Percentiles rank a stretch among this genome's conserved stretches.
Conservation (phyloP, 2,888 invertebrate species). For the Gryllus longicercus region DNA sequence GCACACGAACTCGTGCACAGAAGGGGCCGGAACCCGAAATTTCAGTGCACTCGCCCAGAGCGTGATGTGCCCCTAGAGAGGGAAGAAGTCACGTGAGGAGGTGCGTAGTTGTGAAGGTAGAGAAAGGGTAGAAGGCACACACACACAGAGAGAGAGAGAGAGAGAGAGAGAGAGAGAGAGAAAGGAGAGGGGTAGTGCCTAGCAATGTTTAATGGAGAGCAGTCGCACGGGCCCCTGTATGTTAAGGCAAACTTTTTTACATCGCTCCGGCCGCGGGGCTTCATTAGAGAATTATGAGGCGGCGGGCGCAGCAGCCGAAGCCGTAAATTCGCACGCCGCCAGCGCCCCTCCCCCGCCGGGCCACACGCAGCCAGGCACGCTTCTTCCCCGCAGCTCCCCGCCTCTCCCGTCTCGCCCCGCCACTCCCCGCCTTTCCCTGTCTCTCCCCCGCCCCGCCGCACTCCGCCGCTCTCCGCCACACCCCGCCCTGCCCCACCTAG, state of each 20-base stretch:
- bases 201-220: neutral
- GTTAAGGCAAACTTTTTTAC: neutral
- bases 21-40: too few species aligned
- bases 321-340: neutral
- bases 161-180: too few species aligned
- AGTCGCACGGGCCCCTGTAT: neutral
- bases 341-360: neutral
- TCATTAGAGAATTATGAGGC: conserved; percentile 9
- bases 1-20: too few species aligned
- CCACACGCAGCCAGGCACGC: neutral
- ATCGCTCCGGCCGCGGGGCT: neutral
- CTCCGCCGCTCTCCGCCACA: neutral
- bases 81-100: too few species aligned
- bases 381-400: neutral
- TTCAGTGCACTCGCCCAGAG: too few species aligned
- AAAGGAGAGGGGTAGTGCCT: neutral
- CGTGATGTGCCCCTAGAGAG: too few species aligned
- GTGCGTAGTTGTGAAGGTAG: too few species aligned
- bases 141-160: too few species aligned
- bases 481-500: neutral
- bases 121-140: too few species aligned
- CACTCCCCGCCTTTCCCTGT: neutral
- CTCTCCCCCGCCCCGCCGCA: neutral
- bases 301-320: neutral
- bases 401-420: neutral